A percentile compares a stretch with the other conserved stretches of the same genome.
Evolutionary conservation across 1,140 invertebrate species (phyloP).

Genomic region (Amyelois transitella): DNA sequence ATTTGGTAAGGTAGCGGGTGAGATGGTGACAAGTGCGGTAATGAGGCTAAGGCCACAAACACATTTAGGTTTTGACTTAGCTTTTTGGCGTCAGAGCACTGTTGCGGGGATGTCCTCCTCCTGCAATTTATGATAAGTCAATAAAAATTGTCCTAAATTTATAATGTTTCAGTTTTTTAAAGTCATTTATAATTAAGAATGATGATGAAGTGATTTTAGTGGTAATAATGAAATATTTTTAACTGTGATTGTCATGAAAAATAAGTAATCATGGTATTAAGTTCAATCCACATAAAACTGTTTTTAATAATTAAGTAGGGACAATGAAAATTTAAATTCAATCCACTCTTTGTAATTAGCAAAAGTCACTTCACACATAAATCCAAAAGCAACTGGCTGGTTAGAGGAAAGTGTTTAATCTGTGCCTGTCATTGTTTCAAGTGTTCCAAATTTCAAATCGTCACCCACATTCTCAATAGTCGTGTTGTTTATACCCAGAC

Average conservation of each 20-base stretch:
- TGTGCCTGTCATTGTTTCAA: background rate
- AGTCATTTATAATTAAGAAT: too few relatives aligned
- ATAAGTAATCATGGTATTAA: too few relatives aligned
- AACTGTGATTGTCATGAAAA: too few relatives aligned
- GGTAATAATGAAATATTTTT: too few relatives aligned
- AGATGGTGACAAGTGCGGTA: constrained; percentile 43
- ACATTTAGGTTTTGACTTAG: constrained; percentile 64
- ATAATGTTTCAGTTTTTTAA: too few relatives aligned
- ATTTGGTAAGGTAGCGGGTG: constrained; percentile 63
- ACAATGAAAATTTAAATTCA: background rate
- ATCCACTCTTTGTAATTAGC: background rate
- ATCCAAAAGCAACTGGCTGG: background rate
- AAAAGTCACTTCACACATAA: background rate
- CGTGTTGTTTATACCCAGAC: constrained; percentile 50
- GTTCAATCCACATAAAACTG: too few relatives aligned
- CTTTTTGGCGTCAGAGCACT: constrained; percentile 60
- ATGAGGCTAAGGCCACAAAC: constrained; percentile 60
- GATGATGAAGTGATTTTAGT: too few relatives aligned
- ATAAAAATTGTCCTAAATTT: constrained; percentile 1
- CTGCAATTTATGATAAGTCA: constrained; percentile 26
- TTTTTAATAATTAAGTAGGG: too few relatives aligned
- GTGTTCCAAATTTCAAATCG: constrained; percentile 11
- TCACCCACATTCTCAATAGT: constrained; percentile 52
- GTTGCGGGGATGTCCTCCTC: constrained; percentile 68
- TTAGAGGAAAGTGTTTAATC: background rate